phyloP scores from a whole-genome alignment of 1,140 invertebrate species.

The Metopolophium dirhodum region DNA sequence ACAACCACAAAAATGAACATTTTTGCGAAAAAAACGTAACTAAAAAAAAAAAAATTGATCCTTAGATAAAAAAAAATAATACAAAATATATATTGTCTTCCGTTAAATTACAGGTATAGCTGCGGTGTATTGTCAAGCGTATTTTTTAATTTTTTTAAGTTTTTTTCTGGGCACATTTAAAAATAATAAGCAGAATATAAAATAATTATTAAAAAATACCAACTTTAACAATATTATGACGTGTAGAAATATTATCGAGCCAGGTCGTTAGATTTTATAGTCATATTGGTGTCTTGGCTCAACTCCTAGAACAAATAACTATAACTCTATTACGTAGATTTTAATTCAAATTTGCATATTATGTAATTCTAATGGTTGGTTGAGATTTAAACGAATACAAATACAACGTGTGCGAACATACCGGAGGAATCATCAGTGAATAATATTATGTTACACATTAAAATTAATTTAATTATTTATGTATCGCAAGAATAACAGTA shows the following conservation, averaged over 20 bases:
- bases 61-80: background rate
- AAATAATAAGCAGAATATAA: background rate
- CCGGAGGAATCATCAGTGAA: background rate
- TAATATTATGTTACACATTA: background rate
- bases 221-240: background rate
- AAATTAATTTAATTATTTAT: conserved; percentile 15
- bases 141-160: background rate
- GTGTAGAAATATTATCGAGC: background rate
- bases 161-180: background rate
- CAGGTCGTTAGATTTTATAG: background rate
- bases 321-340: background rate
- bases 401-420: background rate
- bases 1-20: background rate
- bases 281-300: background rate
- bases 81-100: background rate
- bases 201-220: background rate
- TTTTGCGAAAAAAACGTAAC: background rate
- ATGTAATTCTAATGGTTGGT: background rate
- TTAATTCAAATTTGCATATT: background rate
- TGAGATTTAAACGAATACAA: background rate
- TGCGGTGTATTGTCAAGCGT: background rate
- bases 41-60: background rate
- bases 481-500: background rate
- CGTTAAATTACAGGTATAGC: background rate
- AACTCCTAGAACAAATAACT: too few relatives aligned